Percentiles rank a stretch among this genome's conserved stretches.
These are phyloP conservation scores for Drosophila burlai DNA, from an alignment of 1,140 invertebrate genomes.

Conservation along the genomic window DNA sequence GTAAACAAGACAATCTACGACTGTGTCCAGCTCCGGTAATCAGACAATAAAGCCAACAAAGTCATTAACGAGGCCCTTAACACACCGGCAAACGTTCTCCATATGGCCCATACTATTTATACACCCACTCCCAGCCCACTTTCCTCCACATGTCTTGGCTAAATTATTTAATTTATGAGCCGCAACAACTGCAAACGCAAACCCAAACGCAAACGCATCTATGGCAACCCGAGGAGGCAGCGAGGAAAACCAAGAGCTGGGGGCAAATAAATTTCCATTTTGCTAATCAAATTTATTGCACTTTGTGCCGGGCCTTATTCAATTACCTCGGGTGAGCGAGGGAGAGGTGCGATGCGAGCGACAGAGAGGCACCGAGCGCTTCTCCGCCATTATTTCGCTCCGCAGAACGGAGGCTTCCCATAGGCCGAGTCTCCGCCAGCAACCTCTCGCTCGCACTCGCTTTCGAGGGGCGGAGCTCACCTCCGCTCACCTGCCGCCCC, in stretches of 20 bases:
- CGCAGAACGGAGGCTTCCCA: slow-evolving; percentile 32
- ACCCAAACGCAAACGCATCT: slow-evolving; percentile 72
- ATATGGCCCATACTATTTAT: slow-evolving; percentile 24
- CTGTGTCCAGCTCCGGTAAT: slow-evolving; percentile 38
- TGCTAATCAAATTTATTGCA: slow-evolving; percentile 85
- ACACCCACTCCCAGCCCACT: background rate
- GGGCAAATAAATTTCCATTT: slow-evolving; percentile 82
- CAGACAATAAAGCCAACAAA: slow-evolving; percentile 70
- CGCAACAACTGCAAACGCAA: slow-evolving; percentile 61
- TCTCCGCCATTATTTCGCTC: slow-evolving; percentile 72
- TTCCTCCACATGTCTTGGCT: slow-evolving; percentile 36
- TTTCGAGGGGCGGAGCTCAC: slow-evolving; percentile 57
- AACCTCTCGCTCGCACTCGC: slow-evolving; percentile 35
- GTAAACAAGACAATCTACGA: slow-evolving; percentile 43
- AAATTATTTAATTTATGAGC: slow-evolving; percentile 84
- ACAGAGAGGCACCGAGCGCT: slow-evolving; percentile 8
- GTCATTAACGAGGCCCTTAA: slow-evolving; percentile 76
- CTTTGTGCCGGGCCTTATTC: slow-evolving; percentile 82
- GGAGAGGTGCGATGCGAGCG: slow-evolving; percentile 9
- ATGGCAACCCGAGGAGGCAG: slow-evolving; percentile 48
- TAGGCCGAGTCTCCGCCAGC: slow-evolving; percentile 31
- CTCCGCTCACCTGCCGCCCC: slow-evolving; percentile 62
- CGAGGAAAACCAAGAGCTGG: slow-evolving; percentile 21
- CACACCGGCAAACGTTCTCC: slow-evolving; percentile 52
- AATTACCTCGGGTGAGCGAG: slow-evolving; percentile 59